Conservation (phyloP, 2,113 vertebrate species). For the Sterna hirundo region DNA sequence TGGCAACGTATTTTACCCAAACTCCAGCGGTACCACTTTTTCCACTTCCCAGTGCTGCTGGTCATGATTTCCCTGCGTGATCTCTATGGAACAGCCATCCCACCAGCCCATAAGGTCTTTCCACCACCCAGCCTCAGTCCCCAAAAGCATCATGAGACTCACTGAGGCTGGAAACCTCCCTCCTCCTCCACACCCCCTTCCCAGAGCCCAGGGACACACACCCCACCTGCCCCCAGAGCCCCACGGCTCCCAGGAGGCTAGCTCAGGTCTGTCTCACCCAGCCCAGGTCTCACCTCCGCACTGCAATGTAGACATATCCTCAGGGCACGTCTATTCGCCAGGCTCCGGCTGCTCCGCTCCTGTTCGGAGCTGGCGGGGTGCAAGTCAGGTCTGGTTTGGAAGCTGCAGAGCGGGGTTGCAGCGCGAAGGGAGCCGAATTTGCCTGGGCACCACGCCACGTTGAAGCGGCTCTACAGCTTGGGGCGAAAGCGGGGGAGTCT, state of each 20-base stretch:
- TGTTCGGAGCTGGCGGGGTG: background rate
- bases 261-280: background rate
- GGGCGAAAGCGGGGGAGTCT: background rate
- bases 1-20: background rate
- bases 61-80: fast-evolving
- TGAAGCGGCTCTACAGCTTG: background rate
- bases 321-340: background rate
- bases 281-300: constrained; percentile 27
- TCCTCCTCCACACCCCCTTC: background rate
- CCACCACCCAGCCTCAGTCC: background rate
- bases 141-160: background rate
- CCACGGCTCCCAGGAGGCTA: background rate
- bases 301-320: constrained; percentile 25
- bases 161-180: background rate
- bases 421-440: background rate
- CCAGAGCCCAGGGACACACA: background rate
- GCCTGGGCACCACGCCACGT: background rate
- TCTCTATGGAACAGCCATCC: background rate
- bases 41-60: background rate
- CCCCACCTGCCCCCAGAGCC: background rate
- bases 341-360: background rate
- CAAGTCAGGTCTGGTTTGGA: constrained; percentile 54
- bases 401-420: background rate
- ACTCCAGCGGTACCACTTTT: background rate
- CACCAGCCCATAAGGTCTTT: background rate